Evolutionary conservation across 2,113 vertebrate species (phyloP), one percentile per base, ranked within the genome.

Genomic region (Engystomops pustulosus): DNA sequence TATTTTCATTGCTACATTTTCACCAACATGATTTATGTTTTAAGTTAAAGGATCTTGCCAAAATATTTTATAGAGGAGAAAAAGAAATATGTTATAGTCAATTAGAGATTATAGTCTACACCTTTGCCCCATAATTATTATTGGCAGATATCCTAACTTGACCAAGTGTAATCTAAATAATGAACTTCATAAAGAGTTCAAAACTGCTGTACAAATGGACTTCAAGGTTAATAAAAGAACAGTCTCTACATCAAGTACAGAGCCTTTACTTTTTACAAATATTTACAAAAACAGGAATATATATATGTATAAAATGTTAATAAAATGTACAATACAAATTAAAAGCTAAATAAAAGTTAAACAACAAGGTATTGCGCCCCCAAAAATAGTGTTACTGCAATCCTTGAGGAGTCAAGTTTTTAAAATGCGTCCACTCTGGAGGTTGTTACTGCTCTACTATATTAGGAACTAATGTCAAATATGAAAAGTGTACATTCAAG

Each of bases 61-160:
- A 77, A 36, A 18, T 7, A 58, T 38, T 55, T 77, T 77, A 77
- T 38, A 23, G 30, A 36, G 20, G 20, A 58, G 23, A 15, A 10
- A 38, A 58, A 23, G 36, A 77, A 20, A 45, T 77, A 10, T 58
- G 3, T 36, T 32, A 34, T 75, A 30, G 49, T 34, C 72, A 51
- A 51, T 32, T 51, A 36, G 58, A 36, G 49, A 9, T 58, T 77
- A n/a, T 36, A 38, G 51, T 25, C 11, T 36, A 23, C 32, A 77
- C 32, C 74, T 58, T 38, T 77, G 74, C 30, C 18, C 18, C 55
- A 20, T 77, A 77, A 77, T 77, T 55, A 55, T 77, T 36, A 36
- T 36, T 77, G 74, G 74, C 49, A 77, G 49, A 25, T 58, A 77
- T 38, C 20, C 12, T 30, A 55, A 32, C 53, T 23, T 55, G 30